These are phyloP conservation scores for Myotis davidii DNA, from an alignment of 2,113 vertebrate genomes.

Conservation along the genomic window DNA sequence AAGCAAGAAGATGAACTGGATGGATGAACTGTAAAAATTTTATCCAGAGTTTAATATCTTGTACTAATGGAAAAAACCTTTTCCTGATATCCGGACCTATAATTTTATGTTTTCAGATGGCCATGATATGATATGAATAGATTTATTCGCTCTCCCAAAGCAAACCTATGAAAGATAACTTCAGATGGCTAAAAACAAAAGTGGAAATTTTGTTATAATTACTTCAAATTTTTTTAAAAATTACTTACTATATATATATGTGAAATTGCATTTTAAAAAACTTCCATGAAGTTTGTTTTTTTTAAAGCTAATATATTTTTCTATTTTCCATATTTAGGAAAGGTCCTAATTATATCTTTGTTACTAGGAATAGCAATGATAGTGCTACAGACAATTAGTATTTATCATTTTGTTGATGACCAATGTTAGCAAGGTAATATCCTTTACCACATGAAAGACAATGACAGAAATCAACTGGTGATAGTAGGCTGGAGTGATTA, in stretches of 20 bases:
- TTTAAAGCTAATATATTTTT: background rate
- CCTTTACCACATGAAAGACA: background rate
- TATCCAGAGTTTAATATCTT: background rate
- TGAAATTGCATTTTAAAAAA: background rate
- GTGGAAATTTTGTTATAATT: background rate
- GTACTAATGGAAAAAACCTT: background rate
- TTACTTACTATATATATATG: background rate
- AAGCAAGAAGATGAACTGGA: background rate
- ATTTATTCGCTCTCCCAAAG: background rate
- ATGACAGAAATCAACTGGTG: background rate
- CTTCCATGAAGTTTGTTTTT: background rate
- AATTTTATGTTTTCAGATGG: background rate
- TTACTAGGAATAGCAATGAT: background rate
- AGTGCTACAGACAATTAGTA: background rate
- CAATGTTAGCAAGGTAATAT: background rate
- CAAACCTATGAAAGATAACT: background rate
- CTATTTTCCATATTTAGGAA: background rate
- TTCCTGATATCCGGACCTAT: background rate
- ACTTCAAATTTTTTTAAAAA: background rate
- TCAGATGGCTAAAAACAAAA: background rate
- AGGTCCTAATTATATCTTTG: background rate
- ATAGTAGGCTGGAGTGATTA: background rate
- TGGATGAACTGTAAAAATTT: background rate
- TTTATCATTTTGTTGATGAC: background rate
- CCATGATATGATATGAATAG: background rate